Evolutionary conservation across 2,113 vertebrate genomes (phyloP), one percentile per base, ranked within the genome.

Genomic region (Cercopithecus mona): DNA sequence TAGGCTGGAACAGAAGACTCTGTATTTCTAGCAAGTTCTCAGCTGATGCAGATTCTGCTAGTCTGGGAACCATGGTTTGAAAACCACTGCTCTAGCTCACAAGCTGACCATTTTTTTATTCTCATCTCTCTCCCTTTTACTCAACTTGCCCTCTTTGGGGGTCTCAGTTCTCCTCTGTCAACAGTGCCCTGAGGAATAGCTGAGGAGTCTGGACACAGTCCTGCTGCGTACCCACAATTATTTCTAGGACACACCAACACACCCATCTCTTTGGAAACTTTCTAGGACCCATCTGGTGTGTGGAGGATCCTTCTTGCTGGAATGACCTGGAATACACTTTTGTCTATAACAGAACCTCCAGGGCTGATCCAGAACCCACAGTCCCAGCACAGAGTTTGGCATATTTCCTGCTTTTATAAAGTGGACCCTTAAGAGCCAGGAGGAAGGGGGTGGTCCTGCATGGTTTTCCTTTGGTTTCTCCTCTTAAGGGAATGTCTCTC

Each of bases 401-500:
- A 14, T 45, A 1, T 40, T 61, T 8, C 32, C 11, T 70, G 59
- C 11, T 86, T 89, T 75, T 43, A n/a, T 30, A 13, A 32, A 18
- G 16, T 12, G 12, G n/a, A 22, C 6, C 35, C 27, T 38, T 52
- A 35, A 59, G 95, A 84, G 25, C 18, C 2, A 2, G 27, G 92
- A 22, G 32, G 35, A 35, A 48, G 6, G 5, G 13, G 9, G 45
- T 20, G 32, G 72, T 43, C 8, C 50, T 43, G 18, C 0, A 0
- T 23, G 7, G 9, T 13, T 43, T 66, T 40, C 48, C 45, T 35
- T 64, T 64, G 48, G 48, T 22, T 83, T 52, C n/a, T 30, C 68
- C 32, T 83, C 70, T 68, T 35, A 12, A 27, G 48, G 43, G 59
- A 59, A 68, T 61, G 38, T 16, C 14, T 90, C 16, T 22, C 45